Base-by-base conservation (phyloP, 2,888 invertebrate species). In the Coecobrya sp. region DNA sequence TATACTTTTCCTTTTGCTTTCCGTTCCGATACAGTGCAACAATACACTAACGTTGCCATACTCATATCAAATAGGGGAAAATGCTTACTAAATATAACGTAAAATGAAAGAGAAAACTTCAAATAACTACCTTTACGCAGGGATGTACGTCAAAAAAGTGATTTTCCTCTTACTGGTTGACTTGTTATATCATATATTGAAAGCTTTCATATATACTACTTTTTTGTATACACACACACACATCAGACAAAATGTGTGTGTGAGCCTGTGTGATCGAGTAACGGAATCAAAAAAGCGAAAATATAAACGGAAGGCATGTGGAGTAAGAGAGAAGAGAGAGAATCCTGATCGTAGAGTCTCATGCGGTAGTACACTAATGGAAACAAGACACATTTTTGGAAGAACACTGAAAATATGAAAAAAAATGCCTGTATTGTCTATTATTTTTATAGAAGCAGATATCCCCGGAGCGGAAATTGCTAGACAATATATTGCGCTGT, bases 1-100 rank as follows among this genome's bases (percentile, higher is more conserved):
- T 86, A 91, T 73, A 30, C 82, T 70, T 91, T 86, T 91, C 86
- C 86, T 52, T 52, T 89, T 30, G 4, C 16, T 45, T 85, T 90
- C 90, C 85, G 82, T 42, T 49, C 25, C 10, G 30, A 36, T 73
- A 42, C 84, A 36, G 49, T 22, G 5, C 22, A 86, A 73, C 68
- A 68, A 68, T 42, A 19, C 42, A 42, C 30, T 1, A 30, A 62
- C 62, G 27, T 27, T 36, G 3, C 7, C 36, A 2, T 36, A 7
- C 36, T 36, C 2, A 7, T 36, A 22, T 55, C 22, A 81, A 52
- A 81, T 27, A 8, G 45, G 22, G 22, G n/a, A 42, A 45, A 42
- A 11, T 81, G 27, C 25, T 11, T 30, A 81, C 19, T 19, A 81
- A 30, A 81, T 11, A 45, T 45, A 45, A 81, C 52, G 52, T 81